These are phyloP conservation scores for Aspidoscelis tigris DNA, from an alignment of 2,113 vertebrate genomes.

Conservation along the genomic window DNA sequence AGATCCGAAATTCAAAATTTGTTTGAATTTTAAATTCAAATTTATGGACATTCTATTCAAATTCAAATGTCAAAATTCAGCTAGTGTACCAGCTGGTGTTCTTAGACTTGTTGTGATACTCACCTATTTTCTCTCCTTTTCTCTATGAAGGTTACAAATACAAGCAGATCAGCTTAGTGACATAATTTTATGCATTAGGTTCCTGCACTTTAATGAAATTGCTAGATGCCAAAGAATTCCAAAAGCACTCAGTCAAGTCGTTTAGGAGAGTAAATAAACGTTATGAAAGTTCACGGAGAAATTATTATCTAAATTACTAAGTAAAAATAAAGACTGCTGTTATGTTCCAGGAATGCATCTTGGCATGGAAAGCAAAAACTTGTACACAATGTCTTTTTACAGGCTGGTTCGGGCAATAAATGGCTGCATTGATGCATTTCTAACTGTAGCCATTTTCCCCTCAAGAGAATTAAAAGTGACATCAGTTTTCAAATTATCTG, in stretches of 20 bases:
- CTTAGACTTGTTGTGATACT: background rate
- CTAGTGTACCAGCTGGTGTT: background rate
- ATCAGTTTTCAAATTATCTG: constrained; percentile 76
- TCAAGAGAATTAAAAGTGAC: constrained; percentile 77
- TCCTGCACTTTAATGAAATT: constrained; percentile 57
- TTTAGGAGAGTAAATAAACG: constrained; percentile 76
- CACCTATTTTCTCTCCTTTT: background rate
- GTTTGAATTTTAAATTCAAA: too few relatives aligned
- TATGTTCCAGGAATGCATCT: constrained; percentile 71
- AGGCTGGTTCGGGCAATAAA: constrained; percentile 73
- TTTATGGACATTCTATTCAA: too few relatives aligned
- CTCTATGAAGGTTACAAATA: constrained; percentile 4
- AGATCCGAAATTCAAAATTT: too few relatives aligned
- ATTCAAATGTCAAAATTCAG: too few relatives aligned
- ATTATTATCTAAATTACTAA: constrained; percentile 77
- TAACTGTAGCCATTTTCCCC: constrained; percentile 67
- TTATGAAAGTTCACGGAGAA: constrained; percentile 75
- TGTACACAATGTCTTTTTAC: constrained; percentile 79
- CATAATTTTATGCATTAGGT: constrained; percentile 50
- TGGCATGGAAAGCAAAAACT: constrained; percentile 73
- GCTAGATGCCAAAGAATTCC: constrained; percentile 44
- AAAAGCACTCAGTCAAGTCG: constrained; percentile 61
- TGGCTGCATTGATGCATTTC: constrained; percentile 72
- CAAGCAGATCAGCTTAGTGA: constrained; percentile 50
- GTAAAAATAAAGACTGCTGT: constrained; percentile 67